A percentile compares a stretch with the other conserved stretches of the same genome.
Evolutionary conservation across 2,113 vertebrate genomes (phyloP).

Genomic region (Syngnathus typhle): DNA sequence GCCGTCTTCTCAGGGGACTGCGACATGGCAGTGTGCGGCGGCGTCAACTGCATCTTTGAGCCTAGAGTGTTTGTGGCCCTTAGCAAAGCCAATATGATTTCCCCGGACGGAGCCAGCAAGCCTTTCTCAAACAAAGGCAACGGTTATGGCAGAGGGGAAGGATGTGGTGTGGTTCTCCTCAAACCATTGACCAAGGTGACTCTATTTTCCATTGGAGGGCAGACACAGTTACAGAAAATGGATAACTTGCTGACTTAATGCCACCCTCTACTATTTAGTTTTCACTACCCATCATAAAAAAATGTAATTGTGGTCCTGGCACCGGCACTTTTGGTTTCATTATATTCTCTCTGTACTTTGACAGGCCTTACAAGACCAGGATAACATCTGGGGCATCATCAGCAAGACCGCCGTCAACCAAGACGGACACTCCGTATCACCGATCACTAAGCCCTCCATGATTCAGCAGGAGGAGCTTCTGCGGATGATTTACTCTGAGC

Average conservation of each 20-base stretch:
- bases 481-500: constrained; percentile 65
- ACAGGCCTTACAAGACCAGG: constrained; percentile 70
- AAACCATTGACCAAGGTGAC: constrained; percentile 75
- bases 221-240: not conserved
- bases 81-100: constrained; percentile 82
- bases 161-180: constrained; percentile 78
- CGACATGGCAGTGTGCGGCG: constrained; percentile 79
- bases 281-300: not conserved
- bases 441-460: constrained; percentile 75
- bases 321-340: not conserved
- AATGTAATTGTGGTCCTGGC: not conserved
- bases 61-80: constrained; percentile 77
- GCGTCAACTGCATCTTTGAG: constrained; percentile 79
- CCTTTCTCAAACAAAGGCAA: constrained; percentile 77
- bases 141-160: constrained; percentile 84
- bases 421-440: constrained; percentile 67
- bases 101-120: constrained; percentile 77
- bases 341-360: not conserved
- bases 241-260: not conserved
- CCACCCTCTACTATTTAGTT: not conserved
- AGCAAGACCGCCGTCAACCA: constrained; percentile 75
- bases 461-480: constrained; percentile 74
- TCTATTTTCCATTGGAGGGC: not conserved
- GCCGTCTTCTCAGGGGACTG: constrained; percentile 72
- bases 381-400: constrained; percentile 79